Evolutionary conservation across 1,140 invertebrate species (phyloP), one percentile per base, ranked within the genome.

Genomic region (Leptinotarsa defecta): DNA sequence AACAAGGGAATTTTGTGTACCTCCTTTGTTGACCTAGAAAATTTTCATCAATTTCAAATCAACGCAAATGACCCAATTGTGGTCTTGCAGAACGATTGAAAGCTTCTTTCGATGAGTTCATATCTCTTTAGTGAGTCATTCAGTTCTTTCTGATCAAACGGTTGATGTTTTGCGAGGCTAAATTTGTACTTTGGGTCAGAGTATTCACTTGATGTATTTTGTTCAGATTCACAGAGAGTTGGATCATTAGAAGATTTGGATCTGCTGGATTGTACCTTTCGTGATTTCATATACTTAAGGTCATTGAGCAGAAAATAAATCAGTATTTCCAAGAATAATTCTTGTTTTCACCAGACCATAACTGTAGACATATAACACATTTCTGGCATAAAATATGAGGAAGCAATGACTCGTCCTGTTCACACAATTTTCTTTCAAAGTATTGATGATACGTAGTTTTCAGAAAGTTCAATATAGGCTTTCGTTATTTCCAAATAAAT

Each of bases 1-100:
- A 61, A 62, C 71, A 77, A 48, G 5, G 57, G 34, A 74, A 76
- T 52, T 76, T 76, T 22, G 22, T 68, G 4, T 76, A 48, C 52
- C 52, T 62, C 74, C 24, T 48, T 62, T 74, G 71, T 19, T 77
- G 52, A 49, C 70, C 68, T 24, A 71, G 13, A 3, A 70, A 17
- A 17, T 61, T 57, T 4, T 64, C 17, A 74, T 57, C 1, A 77
- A 24, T 74, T 77, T 74, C 22, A 74, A 48, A 70, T 77, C 43
- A 43, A 48, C 69, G 57, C 73, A 74, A n/a, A 69, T 57, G 13
- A 19, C 22, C 68, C 68, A 71, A 3, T 73, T 61, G 61, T 73
- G 69, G 27, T 73, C 63, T 75, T 78, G 72, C 64, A 1, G n/a
- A 67, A 67, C 8, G 4, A 24, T 67, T 17, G 0, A 17, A 5